phyloP scores from a whole-genome alignment of 2,888 invertebrate species.

The Thymelicus lineola region DNA sequence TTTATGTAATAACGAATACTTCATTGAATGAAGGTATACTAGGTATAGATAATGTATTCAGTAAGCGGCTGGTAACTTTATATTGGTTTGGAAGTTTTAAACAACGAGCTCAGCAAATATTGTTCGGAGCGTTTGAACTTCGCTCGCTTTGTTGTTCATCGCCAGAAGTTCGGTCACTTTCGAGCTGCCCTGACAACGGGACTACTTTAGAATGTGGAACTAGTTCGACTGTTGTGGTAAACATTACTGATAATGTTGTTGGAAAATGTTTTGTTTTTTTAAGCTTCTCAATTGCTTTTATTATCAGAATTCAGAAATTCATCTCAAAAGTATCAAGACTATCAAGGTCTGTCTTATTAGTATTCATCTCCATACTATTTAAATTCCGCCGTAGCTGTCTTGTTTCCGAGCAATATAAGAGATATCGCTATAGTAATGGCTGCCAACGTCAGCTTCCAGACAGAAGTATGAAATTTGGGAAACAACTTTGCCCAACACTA shows the following conservation, averaged over 20 bases:
- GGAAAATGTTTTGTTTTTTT: constrained; percentile 39
- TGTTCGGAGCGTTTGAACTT: constrained; percentile 66
- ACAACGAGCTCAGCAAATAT: constrained; percentile 62
- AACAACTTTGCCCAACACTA: too few relatives aligned
- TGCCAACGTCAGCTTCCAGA: background rate
- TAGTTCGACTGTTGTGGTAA: constrained; percentile 51
- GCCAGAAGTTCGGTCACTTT: constrained; percentile 68
- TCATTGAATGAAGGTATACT: constrained; percentile 7
- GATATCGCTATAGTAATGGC: background rate
- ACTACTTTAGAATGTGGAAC: constrained; percentile 68
- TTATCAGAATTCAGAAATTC: too few relatives aligned
- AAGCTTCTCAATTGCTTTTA: background rate
- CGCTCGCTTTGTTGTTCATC: constrained; percentile 61
- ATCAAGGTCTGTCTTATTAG: background rate
- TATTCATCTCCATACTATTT: background rate
- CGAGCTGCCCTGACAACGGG: constrained; percentile 51
- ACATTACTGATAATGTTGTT: constrained; percentile 62
- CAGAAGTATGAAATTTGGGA: background rate
- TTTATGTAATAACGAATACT: constrained; percentile 2
- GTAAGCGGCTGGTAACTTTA: constrained; percentile 53
- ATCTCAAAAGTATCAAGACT: background rate
- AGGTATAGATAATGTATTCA: constrained; percentile 42
- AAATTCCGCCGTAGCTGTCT: background rate
- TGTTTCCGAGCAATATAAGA: background rate
- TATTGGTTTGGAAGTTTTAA: constrained; percentile 63